Base-by-base conservation (phyloP, 2,888 invertebrate species). In the Cheiracanthium punctorium region DNA sequence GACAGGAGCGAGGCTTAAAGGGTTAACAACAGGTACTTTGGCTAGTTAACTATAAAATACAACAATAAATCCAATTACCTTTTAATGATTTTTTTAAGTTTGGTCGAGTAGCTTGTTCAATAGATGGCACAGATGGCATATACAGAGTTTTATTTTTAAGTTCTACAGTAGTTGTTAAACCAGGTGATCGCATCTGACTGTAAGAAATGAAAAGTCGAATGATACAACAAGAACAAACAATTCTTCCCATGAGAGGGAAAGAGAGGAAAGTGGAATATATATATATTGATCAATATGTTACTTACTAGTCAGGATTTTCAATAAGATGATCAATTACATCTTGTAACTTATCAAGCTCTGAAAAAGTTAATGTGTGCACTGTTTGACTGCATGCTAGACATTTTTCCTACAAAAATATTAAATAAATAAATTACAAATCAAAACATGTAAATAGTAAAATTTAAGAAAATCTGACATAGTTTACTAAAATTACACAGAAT, bases 91-190 rank as follows among this genome's bases (percentile, higher is more conserved):
- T 96, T 90, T 95, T 95, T 88, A 99, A 93, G 93, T 99, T 99
- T 73, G 94, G 94, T 89, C 95, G 94, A 0, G 98, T 98, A 89
- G 94, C 94, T 90, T 96, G 96, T 92, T 98, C 98, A 90, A 99
- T 97, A 89, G 97, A 97, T 88, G 96, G 94, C 28, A 99, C 95
- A 17, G 95, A 95, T 33, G 96, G 95, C 95, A 99, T 97, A 91
- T 98, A 99, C 14, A 99, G 93, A 0, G 98, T 98, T 92, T 95
- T 96, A 91, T 95, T 96, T 91, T 95, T 96, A 2, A 96, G 97
- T 90, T 95, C 94, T 64, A 96, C 94, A 5, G 94, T 93, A 24
- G 96, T 95, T 33, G 98, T 94, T 52, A 97, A 94, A 7, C 92
- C 93, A 74, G 99, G 99, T 91, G 94, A 96, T 92, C 96, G 97